Evolutionary conservation across 2,113 vertebrate species (phyloP).

Genomic region (Lagopus muta): DNA sequence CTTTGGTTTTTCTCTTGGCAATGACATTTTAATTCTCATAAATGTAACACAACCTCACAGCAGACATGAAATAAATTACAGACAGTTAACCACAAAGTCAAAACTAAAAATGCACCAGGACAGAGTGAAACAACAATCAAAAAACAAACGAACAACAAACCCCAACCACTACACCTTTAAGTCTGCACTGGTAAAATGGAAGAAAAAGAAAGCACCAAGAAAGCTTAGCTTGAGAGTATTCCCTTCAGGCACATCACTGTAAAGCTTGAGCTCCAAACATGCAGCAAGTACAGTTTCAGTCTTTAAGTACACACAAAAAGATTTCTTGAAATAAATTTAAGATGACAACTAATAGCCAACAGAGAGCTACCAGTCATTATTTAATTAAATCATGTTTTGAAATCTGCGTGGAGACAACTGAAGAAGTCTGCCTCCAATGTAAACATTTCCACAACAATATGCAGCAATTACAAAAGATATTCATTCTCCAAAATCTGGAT

Average conservation of each 20-base stretch:
- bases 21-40: background rate
- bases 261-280: background rate
- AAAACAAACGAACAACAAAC: background rate
- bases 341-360: background rate
- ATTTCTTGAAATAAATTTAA: background rate
- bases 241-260: background rate
- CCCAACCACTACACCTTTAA: background rate
- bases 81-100: background rate
- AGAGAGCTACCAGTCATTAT: background rate
- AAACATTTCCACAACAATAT: background rate
- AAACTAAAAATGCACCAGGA: background rate
- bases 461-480: background rate
- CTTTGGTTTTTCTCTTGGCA: background rate
- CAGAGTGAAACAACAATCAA: background rate
- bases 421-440: background rate
- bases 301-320: background rate
- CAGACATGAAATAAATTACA: background rate
- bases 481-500: background rate
- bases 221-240: background rate
- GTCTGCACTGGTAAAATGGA: background rate
- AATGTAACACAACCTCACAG: background rate
- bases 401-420: background rate
- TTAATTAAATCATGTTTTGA: slow-evolving; percentile 4
- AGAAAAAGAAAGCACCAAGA: background rate
- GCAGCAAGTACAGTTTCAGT: background rate